These are phyloP conservation scores for Eilema depressum DNA, from an alignment of 2,888 invertebrate genomes.

Conservation along the genomic window DNA sequence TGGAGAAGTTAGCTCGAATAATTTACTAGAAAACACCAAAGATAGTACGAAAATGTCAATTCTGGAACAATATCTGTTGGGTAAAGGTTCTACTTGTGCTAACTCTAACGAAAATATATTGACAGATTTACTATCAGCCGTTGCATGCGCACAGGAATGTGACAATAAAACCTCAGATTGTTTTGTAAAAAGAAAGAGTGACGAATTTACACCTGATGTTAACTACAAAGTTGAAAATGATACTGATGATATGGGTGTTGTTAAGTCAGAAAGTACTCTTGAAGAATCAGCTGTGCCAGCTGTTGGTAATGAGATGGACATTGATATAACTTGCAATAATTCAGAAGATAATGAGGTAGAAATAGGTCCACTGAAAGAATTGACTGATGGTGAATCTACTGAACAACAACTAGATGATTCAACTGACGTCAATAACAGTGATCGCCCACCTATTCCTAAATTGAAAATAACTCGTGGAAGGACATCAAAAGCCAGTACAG, in stretches of 20 bases:
- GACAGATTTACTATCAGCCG: constrained; percentile 88
- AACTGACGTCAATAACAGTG: constrained; percentile 52
- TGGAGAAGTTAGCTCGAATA: constrained; percentile 82
- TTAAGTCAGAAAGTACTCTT: constrained; percentile 86
- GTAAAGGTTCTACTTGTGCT: constrained; percentile 74
- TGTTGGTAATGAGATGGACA: constrained; percentile 84
- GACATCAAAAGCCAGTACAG: constrained; percentile 65
- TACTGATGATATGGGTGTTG: constrained; percentile 53
- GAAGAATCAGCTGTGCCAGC: constrained; percentile 84
- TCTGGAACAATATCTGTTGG: constrained; percentile 90
- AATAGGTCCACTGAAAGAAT: constrained; percentile 83
- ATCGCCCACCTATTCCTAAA: constrained; percentile 82
- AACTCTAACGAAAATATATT: constrained; percentile 86
- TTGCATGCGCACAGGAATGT: constrained; percentile 88
- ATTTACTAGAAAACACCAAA: constrained; percentile 72
- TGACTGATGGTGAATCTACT: constrained; percentile 71
- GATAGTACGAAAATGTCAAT: constrained; percentile 88
- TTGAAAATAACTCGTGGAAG: constrained; percentile 83
- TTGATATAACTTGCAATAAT: constrained; percentile 78
- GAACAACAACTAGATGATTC: constrained; percentile 70
- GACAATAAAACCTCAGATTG: constrained; percentile 83
- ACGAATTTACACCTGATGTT: constrained; percentile 67
- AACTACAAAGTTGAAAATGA: constrained; percentile 73
- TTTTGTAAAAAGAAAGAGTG: constrained; percentile 79
- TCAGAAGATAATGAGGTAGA: constrained; percentile 81